Conservation (phyloP, 2,113 vertebrate species). For the Pangasianodon hypophthalmus region DNA sequence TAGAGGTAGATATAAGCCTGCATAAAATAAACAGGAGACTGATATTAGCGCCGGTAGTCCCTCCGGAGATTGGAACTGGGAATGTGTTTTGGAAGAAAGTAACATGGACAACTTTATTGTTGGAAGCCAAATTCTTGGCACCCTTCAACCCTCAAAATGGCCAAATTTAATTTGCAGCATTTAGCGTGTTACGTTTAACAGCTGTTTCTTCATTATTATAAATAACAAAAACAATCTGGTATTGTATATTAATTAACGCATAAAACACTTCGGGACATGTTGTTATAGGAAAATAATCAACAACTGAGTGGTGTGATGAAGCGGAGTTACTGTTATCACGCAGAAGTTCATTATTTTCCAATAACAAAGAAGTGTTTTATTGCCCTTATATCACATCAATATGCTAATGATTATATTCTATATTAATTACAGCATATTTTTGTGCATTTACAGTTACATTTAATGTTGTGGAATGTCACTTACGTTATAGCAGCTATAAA, state of each 20-base stretch:
- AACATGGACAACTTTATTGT: neutral
- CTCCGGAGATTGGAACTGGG: constrained; percentile 41
- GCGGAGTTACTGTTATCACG: neutral
- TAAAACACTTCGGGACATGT: too few relatives aligned
- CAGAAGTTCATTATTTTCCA: neutral
- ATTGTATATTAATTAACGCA: neutral
- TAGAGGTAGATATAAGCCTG: constrained; percentile 54
- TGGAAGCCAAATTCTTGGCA: neutral
- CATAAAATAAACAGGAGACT: constrained; percentile 61
- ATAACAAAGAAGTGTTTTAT: neutral
- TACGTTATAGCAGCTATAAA: neutral
- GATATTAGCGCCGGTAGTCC: constrained; percentile 56
- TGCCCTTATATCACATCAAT: neutral
- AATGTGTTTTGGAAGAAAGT: constrained; percentile 39
- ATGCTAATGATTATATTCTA: neutral
- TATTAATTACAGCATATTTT: neutral
- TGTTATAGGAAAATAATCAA: neutral
- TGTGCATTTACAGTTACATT: neutral
- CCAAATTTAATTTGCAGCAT: neutral
- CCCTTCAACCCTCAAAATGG: neutral
- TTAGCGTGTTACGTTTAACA: neutral
- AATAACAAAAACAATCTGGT: neutral
- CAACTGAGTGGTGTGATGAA: neutral
- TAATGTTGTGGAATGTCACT: neutral
- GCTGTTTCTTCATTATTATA: neutral